Base-by-base conservation (phyloP, 2,113 vertebrate species). In the Morone chrysops region DNA sequence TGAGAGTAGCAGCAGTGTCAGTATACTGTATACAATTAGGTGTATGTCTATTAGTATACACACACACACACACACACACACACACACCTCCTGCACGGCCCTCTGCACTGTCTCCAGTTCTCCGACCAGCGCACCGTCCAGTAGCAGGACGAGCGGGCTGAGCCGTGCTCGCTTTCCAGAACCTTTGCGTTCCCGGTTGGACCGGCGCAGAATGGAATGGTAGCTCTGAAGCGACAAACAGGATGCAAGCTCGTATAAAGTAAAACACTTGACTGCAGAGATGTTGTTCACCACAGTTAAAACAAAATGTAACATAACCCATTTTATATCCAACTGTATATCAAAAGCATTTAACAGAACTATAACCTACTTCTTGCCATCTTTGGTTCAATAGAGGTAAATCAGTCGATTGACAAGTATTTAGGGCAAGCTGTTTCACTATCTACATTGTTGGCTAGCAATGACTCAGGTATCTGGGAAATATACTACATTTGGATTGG, bases 61-160 rank as follows among this genome's bases (percentile, higher is more conserved):
- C 31, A 31, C 31, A 20, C 36, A 40, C 31, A 54, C 40, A 63
- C 20, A 54, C n/a, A 77, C 5, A 38, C 11, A 63, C 45, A 70
- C n/a, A 78, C 91, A 77, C 87, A 97, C 97, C 96, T 97, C 96
- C 68, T 96, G 96, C 63, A 97, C 90, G 0, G 96, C 96, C 84
- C 86, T 94, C 93, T 97, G 95, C 68, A 98, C 97, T 6, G 96
- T 96, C 0, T 98, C 97, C 94, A 98, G 91, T 83, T 98, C 97
- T 7, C 97, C 97, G 0, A 96, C 96, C 70, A 98, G 84, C 0
- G 97, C 93, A 0, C 96, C 96, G 0, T 98, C 97, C 92, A 98
- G 92, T 60, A 97, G 92, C 76, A 98, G 91, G 47, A 97, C 95
- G n/a, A 97, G 92, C 0, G 97, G 97, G 69, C 95, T 96, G 57